phyloP scores from a whole-genome alignment of 1,140 invertebrate genomes.

The Solen grandis region DNA sequence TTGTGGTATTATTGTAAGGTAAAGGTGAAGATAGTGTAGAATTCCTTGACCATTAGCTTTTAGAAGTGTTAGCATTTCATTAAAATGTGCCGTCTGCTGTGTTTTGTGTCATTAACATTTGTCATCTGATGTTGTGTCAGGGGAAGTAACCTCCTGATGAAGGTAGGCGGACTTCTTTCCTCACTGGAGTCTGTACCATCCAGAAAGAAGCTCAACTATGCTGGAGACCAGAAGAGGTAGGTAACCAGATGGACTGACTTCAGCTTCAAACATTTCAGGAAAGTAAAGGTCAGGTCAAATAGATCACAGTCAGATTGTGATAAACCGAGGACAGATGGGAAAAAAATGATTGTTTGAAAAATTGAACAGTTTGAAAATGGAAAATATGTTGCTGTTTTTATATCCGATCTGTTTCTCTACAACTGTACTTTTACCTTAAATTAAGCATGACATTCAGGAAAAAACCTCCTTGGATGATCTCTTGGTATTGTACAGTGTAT shows the following conservation, averaged over 20 bases:
- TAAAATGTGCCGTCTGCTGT: too few species aligned
- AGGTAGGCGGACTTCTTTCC: conserved; percentile 80
- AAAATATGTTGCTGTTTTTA: not conserved
- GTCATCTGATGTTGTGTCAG: too few species aligned
- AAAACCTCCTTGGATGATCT: too few species aligned
- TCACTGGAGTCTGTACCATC: conserved; percentile 70
- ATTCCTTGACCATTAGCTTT: too few species aligned
- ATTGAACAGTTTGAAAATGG: not conserved
- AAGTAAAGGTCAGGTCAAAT: too few species aligned
- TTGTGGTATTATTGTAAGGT: too few species aligned
- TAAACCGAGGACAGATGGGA: not conserved
- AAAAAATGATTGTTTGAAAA: not conserved
- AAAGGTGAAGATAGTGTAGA: too few species aligned
- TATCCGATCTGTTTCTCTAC: not conserved
- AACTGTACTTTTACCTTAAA: conserved; percentile 3
- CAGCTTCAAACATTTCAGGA: too few species aligned
- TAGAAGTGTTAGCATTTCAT: too few species aligned
- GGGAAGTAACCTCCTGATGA: conserved; percentile 83
- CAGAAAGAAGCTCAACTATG: conserved; percentile 77
- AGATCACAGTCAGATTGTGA: not conserved
- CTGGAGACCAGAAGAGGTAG: conserved; percentile 79
- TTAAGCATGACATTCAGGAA: too few species aligned
- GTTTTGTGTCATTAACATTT: too few species aligned
- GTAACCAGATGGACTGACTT: not conserved
- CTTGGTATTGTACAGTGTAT: too few species aligned